phyloP scores from a whole-genome alignment of 2,888 invertebrate genomes.

The Apamea anceps region DNA sequence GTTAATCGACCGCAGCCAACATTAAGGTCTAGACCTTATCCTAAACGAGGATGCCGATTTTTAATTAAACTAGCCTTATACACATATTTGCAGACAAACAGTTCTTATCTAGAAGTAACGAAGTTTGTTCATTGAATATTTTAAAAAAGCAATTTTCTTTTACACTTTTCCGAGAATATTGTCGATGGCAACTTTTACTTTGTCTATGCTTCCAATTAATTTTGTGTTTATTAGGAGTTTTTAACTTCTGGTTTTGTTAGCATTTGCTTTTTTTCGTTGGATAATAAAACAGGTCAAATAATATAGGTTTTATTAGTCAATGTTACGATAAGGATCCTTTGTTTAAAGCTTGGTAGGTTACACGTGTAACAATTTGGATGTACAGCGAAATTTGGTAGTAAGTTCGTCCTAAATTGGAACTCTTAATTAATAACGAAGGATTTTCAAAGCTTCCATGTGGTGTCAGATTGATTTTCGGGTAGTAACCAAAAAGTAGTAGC shows the following conservation, averaged over 20 bases:
- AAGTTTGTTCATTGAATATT: conserved; percentile 47
- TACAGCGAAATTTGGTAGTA: neutral
- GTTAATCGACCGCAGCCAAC: conserved; percentile 50
- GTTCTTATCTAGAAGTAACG: conserved; percentile 30
- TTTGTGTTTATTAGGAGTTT: conserved; percentile 35
- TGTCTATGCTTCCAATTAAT: conserved; percentile 41
- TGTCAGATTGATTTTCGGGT: neutral
- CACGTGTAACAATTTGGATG: neutral
- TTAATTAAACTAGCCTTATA: conserved; percentile 60
- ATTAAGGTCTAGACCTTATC: conserved; percentile 53
- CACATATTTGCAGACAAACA: conserved; percentile 51
- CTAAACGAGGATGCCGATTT: conserved; percentile 49
- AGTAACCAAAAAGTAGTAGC: neutral
- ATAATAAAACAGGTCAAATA: neutral
- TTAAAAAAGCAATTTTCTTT: conserved; percentile 55
- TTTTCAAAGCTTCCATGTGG: neutral
- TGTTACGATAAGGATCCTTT: too few species aligned
- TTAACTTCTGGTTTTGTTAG: conserved; percentile 17
- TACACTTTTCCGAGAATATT: conserved; percentile 33
- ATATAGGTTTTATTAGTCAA: neutral
- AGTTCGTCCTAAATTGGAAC: neutral
- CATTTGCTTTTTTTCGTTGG: conserved; percentile 14
- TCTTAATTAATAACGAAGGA: neutral
- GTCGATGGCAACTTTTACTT: conserved; percentile 40
- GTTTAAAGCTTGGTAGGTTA: neutral